phyloP scores from a whole-genome alignment of 2,797 vertebrate species.

The Crypturellus tataupa region DNA sequence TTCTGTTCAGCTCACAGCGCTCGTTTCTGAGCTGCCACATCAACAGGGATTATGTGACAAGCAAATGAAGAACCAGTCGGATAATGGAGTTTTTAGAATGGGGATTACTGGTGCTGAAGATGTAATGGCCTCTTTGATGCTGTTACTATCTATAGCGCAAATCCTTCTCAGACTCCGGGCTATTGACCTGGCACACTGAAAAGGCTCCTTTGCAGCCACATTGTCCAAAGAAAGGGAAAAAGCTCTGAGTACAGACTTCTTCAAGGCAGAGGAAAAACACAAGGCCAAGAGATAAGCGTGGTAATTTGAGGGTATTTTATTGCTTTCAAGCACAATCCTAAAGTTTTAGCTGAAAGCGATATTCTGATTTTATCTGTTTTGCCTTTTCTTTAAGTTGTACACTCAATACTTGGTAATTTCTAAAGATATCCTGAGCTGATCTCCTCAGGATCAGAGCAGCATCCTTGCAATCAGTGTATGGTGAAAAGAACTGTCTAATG shows the following conservation, averaged over 20 bases:
- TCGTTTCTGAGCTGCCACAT: conserved; percentile 36
- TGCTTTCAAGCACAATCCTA: conserved; percentile 49
- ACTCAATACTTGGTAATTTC: conserved; percentile 9
- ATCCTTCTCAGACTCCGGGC: conserved; percentile 56
- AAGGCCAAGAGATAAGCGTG: conserved; percentile 56
- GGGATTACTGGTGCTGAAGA: conserved; percentile 64
- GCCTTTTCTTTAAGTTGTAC: conserved; percentile 38
- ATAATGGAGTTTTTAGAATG: conserved; percentile 70
- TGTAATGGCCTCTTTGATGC: conserved; percentile 61
- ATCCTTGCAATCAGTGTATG: neutral
- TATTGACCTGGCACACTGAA: conserved; percentile 60
- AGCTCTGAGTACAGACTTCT: conserved; percentile 21
- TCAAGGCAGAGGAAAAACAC: conserved; percentile 52
- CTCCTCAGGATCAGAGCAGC: neutral
- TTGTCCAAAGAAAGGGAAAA: conserved; percentile 45
- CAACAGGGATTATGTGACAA: conserved; percentile 67
- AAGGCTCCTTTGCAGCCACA: conserved; percentile 45
- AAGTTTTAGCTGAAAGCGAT: conserved; percentile 22
- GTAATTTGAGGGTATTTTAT: conserved; percentile 42
- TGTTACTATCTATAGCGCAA: conserved; percentile 70
- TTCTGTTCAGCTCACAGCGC: conserved; percentile 19
- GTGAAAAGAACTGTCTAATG: neutral
- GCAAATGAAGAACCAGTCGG: conserved; percentile 63
- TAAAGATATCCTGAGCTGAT: conserved; percentile 27
- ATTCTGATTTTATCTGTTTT: conserved; percentile 26